Conservation (phyloP, 2,888 invertebrate species). For the Belgica antarctica region DNA sequence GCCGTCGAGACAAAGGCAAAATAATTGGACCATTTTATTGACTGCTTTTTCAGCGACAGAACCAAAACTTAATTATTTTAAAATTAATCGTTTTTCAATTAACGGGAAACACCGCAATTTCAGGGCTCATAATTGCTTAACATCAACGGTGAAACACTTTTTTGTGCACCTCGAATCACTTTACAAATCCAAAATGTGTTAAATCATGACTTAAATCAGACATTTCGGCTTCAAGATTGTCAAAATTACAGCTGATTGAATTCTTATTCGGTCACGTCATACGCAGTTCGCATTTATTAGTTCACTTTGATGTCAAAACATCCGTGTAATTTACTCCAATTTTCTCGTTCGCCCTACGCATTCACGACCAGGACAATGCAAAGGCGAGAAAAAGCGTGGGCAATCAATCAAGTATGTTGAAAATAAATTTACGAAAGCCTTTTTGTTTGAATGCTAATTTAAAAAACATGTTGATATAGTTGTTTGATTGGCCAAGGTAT, state of each 20-base stretch:
- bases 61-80: background rate
- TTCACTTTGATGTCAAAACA: background rate
- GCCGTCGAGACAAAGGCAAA: too few relatives aligned
- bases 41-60: too few relatives aligned
- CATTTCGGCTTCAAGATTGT: background rate
- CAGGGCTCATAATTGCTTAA: background rate
- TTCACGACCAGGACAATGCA: background rate
- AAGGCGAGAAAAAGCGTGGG: background rate
- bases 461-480: background rate
- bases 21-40: too few relatives aligned
- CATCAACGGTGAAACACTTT: background rate
- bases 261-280: background rate
- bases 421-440: background rate
- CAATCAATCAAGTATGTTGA: conserved; percentile 13
- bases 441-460: background rate
- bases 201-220: background rate
- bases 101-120: background rate
- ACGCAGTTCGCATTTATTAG: background rate
- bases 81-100: conserved; percentile 22
- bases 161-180: background rate
- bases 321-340: conserved; percentile 4
- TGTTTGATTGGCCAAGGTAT: background rate
- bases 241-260: conserved; percentile 3
- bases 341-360: background rate
- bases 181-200: background rate